Percentiles rank a stretch among this genome's conserved stretches.
These are phyloP conservation scores for Tachuris rubrigastra DNA, from an alignment of 2,113 vertebrate species.

Conservation along the genomic window DNA sequence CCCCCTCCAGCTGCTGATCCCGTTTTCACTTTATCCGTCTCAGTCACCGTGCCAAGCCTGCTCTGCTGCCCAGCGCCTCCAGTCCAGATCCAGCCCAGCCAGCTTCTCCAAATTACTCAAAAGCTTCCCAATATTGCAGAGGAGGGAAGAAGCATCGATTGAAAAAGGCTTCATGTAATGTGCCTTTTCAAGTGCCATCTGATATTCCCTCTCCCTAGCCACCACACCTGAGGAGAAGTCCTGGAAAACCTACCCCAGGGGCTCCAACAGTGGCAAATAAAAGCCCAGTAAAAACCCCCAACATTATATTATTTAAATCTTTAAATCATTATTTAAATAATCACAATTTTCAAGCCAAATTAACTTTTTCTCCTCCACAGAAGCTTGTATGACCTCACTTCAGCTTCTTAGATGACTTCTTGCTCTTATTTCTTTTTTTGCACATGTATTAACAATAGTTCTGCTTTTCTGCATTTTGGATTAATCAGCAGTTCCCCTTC, in stretches of 20 bases:
- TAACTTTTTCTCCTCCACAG: not conserved
- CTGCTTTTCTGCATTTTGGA: not conserved
- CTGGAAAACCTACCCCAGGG: not conserved
- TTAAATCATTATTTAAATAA: not conserved
- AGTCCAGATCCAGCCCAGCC: not conserved
- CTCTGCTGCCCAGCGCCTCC: not conserved
- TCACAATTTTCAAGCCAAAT: not conserved
- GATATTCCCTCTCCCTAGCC: not conserved
- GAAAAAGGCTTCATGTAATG: not conserved
- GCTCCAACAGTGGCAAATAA: not conserved
- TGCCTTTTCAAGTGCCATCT: not conserved
- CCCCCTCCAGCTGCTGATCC: not conserved
- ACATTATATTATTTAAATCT: not conserved
- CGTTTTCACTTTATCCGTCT: not conserved
- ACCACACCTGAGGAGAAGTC: not conserved
- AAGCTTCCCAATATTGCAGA: not conserved
- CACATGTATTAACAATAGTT: not conserved
- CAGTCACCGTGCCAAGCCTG: not conserved
- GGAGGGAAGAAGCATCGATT: not conserved
- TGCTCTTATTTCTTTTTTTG: not conserved
- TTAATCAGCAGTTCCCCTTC: not conserved
- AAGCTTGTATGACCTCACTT: fast-evolving
- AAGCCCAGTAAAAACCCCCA: not conserved
- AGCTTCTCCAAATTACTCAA: not conserved
- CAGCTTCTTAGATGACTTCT: not conserved